Conservation (phyloP, 2,888 invertebrate genomes). For the Brachypalpus laphriformis region DNA sequence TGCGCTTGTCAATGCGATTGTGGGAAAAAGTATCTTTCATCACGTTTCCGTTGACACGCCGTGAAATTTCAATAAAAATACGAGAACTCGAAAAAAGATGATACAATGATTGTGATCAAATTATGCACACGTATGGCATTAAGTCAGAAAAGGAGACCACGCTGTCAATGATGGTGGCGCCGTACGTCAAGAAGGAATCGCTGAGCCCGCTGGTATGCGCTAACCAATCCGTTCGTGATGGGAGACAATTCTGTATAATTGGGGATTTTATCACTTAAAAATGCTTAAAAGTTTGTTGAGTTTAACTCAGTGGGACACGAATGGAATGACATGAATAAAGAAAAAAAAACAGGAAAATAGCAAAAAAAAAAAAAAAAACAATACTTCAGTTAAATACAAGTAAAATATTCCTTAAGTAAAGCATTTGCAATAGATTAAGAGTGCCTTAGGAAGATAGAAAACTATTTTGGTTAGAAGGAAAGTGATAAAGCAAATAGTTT, state of each 20-base stretch:
- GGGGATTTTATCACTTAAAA: conserved; percentile 1
- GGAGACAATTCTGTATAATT: conserved; percentile 10
- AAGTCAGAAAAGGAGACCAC: conserved; percentile 24
- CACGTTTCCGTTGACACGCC: conserved; percentile 55
- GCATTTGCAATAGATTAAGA: too few relatives aligned
- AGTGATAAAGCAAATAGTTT: too few relatives aligned
- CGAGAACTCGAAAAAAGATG: neutral
- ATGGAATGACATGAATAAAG: conserved; percentile 1
- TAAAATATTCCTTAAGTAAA: too few relatives aligned
- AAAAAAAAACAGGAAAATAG: too few relatives aligned
- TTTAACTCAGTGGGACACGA: neutral
- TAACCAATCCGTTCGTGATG: conserved; percentile 1
- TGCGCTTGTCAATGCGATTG: conserved; percentile 54
- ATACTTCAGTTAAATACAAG: too few relatives aligned
- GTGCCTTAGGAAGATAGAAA: too few relatives aligned
- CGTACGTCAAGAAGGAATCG: conserved; percentile 2
- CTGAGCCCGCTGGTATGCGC: neutral
- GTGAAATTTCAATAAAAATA: conserved; percentile 21
- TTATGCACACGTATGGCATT: conserved; percentile 28
- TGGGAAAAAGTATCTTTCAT: conserved; percentile 49
- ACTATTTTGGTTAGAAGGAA: too few relatives aligned
- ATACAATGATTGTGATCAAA: conserved; percentile 14
- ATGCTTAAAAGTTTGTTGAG: neutral
- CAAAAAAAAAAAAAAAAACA: too few relatives aligned
- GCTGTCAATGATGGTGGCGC: neutral